Base-by-base conservation (phyloP, 2,113 vertebrate genomes). In the Garra rufa region DNA sequence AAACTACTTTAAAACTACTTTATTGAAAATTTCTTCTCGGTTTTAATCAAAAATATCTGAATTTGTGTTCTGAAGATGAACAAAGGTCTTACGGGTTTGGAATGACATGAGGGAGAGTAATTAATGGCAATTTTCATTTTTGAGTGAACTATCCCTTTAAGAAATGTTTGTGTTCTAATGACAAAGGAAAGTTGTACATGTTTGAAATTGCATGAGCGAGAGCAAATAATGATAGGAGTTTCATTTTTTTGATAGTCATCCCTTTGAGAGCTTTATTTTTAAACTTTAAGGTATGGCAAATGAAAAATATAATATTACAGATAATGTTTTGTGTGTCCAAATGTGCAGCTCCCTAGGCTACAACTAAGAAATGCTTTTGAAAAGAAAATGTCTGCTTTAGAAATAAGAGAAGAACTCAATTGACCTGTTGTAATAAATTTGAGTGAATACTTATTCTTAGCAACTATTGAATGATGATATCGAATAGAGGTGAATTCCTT, bases 381-480 rank as follows among this genome's bases (percentile, higher is more conserved):
- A 81, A 89, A 89, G 88, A 61, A 79, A 89, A 93, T 93, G 92
- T 94, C 93, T 91, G 90, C 92, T 92, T 94, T 89, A 92, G 90
- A 92, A 92, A 89, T 89, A 90, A 94, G 91, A 91, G 92, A 48
- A 92, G 91, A 92, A 92, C 92, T 92, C 90, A 89, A 92, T 88
- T 92, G 93, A 94, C 92, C 94, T 87, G 91, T 88, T 87, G 92
- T 95, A 94, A 94, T 94, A 92, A 89, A 94, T 94, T 93, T 91
- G 92, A 93, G 93, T 92, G 92, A 93, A 94, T 95, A 93, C 94
- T 94, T 94, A 94, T 93, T 94, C 92, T 91, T 93, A 94, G 93
- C 91, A 92, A 92, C 92, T 91, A 91, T 92, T 93, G 91, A 92
- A 92, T 90, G 91, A 94, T 93, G 89, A 89, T 92, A 93, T 94